Evolutionary conservation across 2,888 invertebrate species (phyloP), one percentile per base, ranked within the genome.

Genomic region (Teleogryllus oceanicus): DNA sequence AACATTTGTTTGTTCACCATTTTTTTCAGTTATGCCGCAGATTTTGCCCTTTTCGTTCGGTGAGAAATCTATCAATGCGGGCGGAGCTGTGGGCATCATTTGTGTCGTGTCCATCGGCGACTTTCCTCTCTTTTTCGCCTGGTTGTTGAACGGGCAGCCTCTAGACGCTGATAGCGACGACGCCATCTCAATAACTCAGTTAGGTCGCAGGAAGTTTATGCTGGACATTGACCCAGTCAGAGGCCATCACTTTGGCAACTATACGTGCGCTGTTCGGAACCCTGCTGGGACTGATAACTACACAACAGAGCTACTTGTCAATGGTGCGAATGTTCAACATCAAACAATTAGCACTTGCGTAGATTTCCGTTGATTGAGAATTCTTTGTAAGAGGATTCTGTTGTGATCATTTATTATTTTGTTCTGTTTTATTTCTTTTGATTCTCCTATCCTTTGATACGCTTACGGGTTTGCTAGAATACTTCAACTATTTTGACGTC

Each of bases 31-130:
- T 88, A 90, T 91, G 85, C 94, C 94, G 82, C 92, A 92, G 89
- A 92, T 94, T 85, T 90, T 92, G 83, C 91, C 91, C 82, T 94
- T 94, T 85, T 86, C 89, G 82, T 92, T 93, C 85, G 93, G 92
- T 81, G 91, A 91, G 81, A 91, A 92, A 85, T 89, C 92, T 24
- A 89, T 92, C 62, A 92, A 92, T 86, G 91, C 91, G 82, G 93
- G 92, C 79, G 92, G 93, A 86, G 90, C 91, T 78, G 90, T 92
- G 76, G 92, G 92, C 85, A 89, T 91, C 85, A 90, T 90, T 80
- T 94, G 94, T 86, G 91, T 92, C 83, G 90, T 92, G 77, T 91
- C 91, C 79, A 91, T 92, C 87, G 94, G 94, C 82, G 94, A 95
- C 87, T 88, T 91, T 80, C 94, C 94, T 2, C 89, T 95, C 82